Percentiles rank a stretch among this genome's conserved stretches.
phyloP scores from a whole-genome alignment of 2,797 vertebrate species.

The Gallinago solitaria region DNA sequence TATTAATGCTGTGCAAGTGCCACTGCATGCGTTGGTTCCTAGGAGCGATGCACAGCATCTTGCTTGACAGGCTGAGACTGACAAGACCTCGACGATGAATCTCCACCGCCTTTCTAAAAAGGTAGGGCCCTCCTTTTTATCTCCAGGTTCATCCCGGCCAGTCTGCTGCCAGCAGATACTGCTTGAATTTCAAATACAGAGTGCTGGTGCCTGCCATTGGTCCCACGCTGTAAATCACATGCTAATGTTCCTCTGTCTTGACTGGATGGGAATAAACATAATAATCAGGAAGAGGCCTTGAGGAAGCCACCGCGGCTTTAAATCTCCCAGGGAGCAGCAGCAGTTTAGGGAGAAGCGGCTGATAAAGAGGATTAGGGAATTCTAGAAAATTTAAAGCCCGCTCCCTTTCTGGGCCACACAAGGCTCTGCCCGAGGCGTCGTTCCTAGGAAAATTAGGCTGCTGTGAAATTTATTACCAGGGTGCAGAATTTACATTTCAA shows the following conservation, averaged over 20 bases:
- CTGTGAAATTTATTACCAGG: conserved; percentile 50
- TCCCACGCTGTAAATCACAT: conserved; percentile 55
- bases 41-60: background rate
- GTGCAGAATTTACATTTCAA: conserved; percentile 32
- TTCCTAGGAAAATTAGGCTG: conserved; percentile 46
- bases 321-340: conserved; percentile 51
- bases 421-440: conserved; percentile 29
- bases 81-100: background rate
- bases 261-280: conserved; percentile 57
- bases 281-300: conserved; percentile 49
- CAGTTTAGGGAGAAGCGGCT: conserved; percentile 5
- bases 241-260: conserved; percentile 63
- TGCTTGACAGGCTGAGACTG: background rate
- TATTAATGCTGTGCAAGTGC: background rate
- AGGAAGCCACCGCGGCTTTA: conserved; percentile 50
- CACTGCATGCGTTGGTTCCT: background rate
- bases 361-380: conserved; percentile 58
- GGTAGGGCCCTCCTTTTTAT: background rate
- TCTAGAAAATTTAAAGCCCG: conserved; percentile 46
- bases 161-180: conserved; percentile 1
- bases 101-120: background rate
- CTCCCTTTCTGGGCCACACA: conserved; percentile 34
- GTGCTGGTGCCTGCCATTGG: background rate
- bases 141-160: conserved; percentile 6
- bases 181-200: conserved; percentile 45